A percentile compares a stretch with the other conserved stretches of the same genome.
These are phyloP conservation scores for Falco naumanni DNA, from an alignment of 2,797 vertebrate genomes.

Conservation along the genomic window DNA sequence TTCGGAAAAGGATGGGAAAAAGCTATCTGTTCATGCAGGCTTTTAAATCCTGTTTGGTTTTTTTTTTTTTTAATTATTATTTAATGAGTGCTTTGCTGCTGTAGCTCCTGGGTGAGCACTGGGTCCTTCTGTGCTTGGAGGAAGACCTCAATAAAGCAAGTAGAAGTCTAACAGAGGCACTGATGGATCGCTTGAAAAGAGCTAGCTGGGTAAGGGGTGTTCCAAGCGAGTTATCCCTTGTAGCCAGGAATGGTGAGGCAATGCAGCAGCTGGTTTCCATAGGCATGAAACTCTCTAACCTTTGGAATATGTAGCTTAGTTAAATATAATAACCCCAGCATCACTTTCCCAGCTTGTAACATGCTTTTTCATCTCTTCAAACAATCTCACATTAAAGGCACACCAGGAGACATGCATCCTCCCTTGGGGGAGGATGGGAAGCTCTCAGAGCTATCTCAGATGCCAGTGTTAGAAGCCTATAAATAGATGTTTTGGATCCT, in stretches of 20 bases:
- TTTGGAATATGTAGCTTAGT: neutral
- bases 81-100: neutral
- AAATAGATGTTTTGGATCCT: neutral
- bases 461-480: neutral
- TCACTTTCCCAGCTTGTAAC: neutral
- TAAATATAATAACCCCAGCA: neutral
- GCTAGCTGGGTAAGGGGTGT: neutral
- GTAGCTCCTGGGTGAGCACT: neutral
- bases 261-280: neutral
- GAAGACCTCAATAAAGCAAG: neutral
- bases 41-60: neutral
- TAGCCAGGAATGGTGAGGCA: neutral
- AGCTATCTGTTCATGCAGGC: neutral
- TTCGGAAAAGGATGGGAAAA: neutral
- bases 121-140: neutral
- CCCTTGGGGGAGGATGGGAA: neutral
- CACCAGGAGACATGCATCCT: neutral
- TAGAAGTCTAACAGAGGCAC: neutral
- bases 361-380: neutral
- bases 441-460: neutral
- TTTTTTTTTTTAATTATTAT: neutral
- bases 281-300: neutral
- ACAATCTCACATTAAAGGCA: neutral
- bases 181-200: neutral
- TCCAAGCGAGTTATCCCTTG: neutral